Evolutionary conservation across 1,140 invertebrate species (phyloP).

Genomic region (Cydia amplana): DNA sequence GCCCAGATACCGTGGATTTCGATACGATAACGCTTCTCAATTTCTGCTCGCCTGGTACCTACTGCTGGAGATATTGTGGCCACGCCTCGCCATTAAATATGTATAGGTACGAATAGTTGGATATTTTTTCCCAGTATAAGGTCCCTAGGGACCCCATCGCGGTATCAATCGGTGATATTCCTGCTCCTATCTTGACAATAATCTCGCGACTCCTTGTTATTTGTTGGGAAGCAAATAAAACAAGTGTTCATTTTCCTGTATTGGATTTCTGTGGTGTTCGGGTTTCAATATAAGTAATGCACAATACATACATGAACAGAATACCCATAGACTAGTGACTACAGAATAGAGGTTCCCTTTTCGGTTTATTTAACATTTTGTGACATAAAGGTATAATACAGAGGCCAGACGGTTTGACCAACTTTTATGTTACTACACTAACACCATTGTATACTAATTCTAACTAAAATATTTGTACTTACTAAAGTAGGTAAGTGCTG

Average conservation of each 20-base stretch:
- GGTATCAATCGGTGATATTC: conserved; percentile 68
- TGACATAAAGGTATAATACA: too few species aligned
- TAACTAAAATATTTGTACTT: too few species aligned
- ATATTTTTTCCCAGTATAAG: conserved; percentile 54
- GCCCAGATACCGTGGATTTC: conserved; percentile 71
- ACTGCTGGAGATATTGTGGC: conserved; percentile 58
- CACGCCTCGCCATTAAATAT: conserved; percentile 56
- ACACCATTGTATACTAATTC: too few species aligned
- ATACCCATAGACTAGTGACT: not conserved
- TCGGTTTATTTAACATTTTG: not conserved
- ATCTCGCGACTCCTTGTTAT: conserved; percentile 46
- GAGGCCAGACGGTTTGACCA: too few species aligned
- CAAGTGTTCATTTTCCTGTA: conserved; percentile 39
- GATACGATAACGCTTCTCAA: conserved; percentile 73
- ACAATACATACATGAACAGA: not conserved
- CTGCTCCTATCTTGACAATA: conserved; percentile 52
- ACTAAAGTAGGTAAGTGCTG: too few species aligned
- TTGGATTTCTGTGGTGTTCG: conserved; percentile 37
- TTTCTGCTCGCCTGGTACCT: conserved; percentile 63
- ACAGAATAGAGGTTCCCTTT: not conserved
- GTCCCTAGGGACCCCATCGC: conserved; percentile 58
- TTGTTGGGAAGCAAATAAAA: conserved; percentile 34
- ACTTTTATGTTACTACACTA: too few species aligned
- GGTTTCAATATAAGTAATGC: conserved; percentile 17
- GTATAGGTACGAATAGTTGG: conserved; percentile 47